phyloP scores from a whole-genome alignment of 2,888 invertebrate species.

The Noctua pronuba region DNA sequence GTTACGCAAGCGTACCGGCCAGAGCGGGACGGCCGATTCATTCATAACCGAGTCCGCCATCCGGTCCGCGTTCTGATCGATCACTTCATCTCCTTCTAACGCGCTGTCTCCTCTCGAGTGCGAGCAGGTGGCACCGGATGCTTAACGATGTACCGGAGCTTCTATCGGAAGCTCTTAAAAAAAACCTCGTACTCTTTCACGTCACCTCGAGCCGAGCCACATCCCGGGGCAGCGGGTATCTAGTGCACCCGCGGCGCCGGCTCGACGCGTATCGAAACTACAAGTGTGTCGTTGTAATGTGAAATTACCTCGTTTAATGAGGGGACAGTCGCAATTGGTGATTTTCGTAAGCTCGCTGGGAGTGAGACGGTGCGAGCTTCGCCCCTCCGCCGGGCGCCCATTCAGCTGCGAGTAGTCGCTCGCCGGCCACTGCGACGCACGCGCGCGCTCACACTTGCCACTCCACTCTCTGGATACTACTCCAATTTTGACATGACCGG shows the following conservation, averaged over 20 bases:
- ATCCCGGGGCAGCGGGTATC: constrained; percentile 64
- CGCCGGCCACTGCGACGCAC: constrained; percentile 88
- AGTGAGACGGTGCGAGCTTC: constrained; percentile 86
- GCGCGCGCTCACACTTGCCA: constrained; percentile 83
- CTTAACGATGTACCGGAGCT: constrained; percentile 81
- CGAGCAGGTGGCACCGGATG: constrained; percentile 90
- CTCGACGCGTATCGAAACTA: constrained; percentile 66
- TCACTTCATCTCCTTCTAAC: constrained; percentile 90
- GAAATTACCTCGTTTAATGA: constrained; percentile 78
- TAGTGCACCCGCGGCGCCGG: constrained; percentile 66
- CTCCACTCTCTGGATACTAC: constrained; percentile 78
- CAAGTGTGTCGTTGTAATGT: constrained; percentile 74
- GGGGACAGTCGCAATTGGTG: constrained; percentile 87
- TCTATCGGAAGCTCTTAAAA: constrained; percentile 86
- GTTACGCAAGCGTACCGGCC: constrained; percentile 72
- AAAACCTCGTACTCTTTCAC: constrained; percentile 80
- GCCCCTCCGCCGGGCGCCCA: constrained; percentile 89
- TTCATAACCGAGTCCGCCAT: constrained; percentile 90
- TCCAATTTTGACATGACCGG: constrained; percentile 83
- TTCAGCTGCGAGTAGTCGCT: constrained; percentile 87
- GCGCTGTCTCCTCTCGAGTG: constrained; percentile 84
- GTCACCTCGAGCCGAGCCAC: constrained; percentile 70
- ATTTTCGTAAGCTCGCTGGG: constrained; percentile 88
- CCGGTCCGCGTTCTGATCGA: constrained; percentile 88
- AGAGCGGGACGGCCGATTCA: constrained; percentile 87